phyloP scores from a whole-genome alignment of 2,113 vertebrate species.

The Etia nguti region DNA sequence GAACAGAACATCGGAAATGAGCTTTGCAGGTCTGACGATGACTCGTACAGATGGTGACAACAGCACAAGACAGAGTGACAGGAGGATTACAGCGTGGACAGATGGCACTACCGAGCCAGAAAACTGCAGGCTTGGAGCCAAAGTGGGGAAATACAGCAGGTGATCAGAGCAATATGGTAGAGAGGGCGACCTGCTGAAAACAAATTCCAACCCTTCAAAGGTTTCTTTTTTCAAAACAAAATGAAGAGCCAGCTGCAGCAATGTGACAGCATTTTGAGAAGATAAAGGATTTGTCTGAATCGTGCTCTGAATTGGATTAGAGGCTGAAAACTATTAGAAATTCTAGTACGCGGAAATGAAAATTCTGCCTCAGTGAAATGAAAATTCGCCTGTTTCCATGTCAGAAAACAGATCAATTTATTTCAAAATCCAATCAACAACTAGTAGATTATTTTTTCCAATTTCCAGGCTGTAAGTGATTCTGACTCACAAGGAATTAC shows the following conservation, averaged over 20 bases:
- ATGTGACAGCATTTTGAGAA: background rate
- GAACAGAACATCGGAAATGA: background rate
- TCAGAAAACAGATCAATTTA: background rate
- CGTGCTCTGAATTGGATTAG: background rate
- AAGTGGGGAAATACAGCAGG: background rate
- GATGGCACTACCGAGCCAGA: constrained; percentile 35
- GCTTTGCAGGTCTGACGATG: background rate
- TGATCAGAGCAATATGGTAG: constrained; percentile 9
- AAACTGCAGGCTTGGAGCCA: background rate
- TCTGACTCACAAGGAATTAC: background rate
- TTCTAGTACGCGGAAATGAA: background rate
- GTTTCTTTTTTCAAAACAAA: background rate
- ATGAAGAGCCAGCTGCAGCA: background rate
- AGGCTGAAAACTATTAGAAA: background rate
- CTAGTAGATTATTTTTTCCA: background rate
- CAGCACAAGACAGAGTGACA: constrained; percentile 8
- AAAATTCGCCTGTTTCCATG: background rate
- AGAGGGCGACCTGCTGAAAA: background rate
- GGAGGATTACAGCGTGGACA: constrained; percentile 48
- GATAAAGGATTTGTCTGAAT: background rate
- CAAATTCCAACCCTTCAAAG: background rate
- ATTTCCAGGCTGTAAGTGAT: background rate
- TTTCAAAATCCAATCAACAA: background rate
- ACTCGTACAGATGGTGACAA: constrained; percentile 32
- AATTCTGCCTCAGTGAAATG: background rate